These are phyloP conservation scores for Ceratina calcarata DNA, from an alignment of 1,140 invertebrate genomes.

Conservation along the genomic window DNA sequence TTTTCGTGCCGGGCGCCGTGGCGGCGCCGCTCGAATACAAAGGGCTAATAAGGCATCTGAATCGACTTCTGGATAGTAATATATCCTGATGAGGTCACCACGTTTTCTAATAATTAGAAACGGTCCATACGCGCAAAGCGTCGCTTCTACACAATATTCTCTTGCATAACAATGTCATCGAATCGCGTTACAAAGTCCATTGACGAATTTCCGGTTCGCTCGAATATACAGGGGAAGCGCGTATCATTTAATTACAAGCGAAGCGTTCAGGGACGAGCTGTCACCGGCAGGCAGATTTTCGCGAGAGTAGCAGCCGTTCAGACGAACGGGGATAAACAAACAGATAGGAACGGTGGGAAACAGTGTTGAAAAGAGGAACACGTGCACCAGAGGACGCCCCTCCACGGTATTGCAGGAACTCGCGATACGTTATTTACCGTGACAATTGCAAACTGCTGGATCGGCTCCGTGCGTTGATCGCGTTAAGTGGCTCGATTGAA, in stretches of 20 bases:
- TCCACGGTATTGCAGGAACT: slow-evolving; percentile 24
- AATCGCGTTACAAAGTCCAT: slow-evolving; percentile 7
- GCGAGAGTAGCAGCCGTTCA: slow-evolving; percentile 1
- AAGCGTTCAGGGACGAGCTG: slow-evolving; percentile 24
- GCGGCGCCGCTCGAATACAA: too few relatives aligned
- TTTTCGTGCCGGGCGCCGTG: too few relatives aligned
- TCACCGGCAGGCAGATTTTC: slow-evolving; percentile 44
- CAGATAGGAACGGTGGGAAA: neutral
- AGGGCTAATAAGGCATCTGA: too few relatives aligned
- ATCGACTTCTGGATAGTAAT: too few relatives aligned
- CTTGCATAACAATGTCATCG: neutral
- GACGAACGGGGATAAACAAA: slow-evolving; percentile 39
- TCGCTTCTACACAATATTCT: neutral
- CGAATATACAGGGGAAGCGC: neutral
- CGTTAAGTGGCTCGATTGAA: slow-evolving; percentile 27
- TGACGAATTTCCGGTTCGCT: slow-evolving; percentile 13
- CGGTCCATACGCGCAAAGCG: too few relatives aligned
- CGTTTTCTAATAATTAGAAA: too few relatives aligned
- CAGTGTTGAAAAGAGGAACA: neutral
- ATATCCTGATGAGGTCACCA: too few relatives aligned
- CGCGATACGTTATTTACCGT: slow-evolving; percentile 47
- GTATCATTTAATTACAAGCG: slow-evolving; percentile 50
- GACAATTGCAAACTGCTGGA: slow-evolving; percentile 39
- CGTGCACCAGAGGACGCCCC: neutral
- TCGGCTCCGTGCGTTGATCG: slow-evolving; percentile 21